Evolutionary conservation across 2,113 vertebrate genomes (phyloP).

Genomic region (Triplophysa rosa): DNA sequence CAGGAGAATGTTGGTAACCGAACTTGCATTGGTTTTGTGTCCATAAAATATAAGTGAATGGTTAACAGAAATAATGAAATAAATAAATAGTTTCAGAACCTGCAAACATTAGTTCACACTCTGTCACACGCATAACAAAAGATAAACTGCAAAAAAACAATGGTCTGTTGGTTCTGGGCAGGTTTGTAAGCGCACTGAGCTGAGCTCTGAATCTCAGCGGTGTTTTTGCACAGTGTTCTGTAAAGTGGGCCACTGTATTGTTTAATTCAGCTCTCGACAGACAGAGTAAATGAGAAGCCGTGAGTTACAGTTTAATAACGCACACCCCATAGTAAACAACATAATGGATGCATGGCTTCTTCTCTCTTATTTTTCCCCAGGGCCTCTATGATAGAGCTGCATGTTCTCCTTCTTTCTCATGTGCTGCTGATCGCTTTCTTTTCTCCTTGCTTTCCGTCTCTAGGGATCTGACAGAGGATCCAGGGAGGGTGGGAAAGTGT

Average conservation of each 20-base stretch:
- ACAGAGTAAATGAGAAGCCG: conserved; percentile 32
- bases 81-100: background rate
- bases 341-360: conserved; percentile 63
- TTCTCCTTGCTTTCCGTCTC: conserved; percentile 40
- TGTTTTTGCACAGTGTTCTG: conserved; percentile 6
- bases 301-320: conserved; percentile 54
- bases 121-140: conserved; percentile 15
- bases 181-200: conserved; percentile 52
- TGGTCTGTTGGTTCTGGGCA: conserved; percentile 48
- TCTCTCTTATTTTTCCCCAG: conserved; percentile 37
- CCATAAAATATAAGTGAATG: no score
- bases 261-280: conserved; percentile 55
- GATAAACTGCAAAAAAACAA: conserved; percentile 27
- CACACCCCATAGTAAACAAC: conserved; percentile 68
- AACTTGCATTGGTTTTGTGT: background rate
- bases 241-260: conserved; percentile 47
- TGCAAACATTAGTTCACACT: conserved; percentile 37
- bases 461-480: background rate
- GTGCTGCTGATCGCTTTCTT: conserved; percentile 67
- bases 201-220: conserved; percentile 44
- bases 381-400: conserved; percentile 30
- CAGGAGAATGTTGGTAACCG: background rate
- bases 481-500: background rate
- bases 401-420: conserved; percentile 40
- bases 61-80: background rate